phyloP scores from a whole-genome alignment of 2,797 vertebrate genomes.

The Orestias chungarensis region DNA sequence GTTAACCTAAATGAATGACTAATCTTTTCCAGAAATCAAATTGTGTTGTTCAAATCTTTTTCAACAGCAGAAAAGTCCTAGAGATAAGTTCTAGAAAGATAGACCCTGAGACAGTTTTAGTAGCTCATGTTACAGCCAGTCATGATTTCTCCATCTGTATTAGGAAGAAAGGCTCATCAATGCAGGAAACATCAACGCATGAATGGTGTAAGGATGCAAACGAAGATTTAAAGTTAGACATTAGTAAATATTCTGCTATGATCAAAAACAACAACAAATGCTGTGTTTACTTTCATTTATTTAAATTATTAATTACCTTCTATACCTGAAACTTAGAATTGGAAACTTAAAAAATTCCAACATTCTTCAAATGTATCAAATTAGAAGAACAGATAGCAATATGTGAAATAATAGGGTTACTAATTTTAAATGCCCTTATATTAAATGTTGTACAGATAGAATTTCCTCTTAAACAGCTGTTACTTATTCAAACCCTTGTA shows the following conservation, averaged over 20 bases:
- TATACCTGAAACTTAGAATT: neutral
- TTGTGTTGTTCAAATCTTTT: neutral
- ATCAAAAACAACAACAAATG: constrained; percentile 7
- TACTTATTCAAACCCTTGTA: neutral
- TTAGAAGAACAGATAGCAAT: neutral
- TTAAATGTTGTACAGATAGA: neutral
- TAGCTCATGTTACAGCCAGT: neutral
- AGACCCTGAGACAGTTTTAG: neutral
- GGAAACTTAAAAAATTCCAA: neutral
- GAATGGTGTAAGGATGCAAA: neutral
- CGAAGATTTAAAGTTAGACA: constrained; percentile 9
- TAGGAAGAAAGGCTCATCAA: neutral
- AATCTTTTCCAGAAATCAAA: neutral
- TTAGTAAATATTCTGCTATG: constrained; percentile 11
- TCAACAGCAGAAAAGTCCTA: neutral
- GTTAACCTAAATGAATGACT: neutral
- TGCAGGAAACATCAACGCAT: neutral
- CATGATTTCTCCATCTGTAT: neutral
- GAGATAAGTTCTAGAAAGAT: neutral
- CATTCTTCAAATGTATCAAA: neutral
- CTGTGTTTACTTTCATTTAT: neutral
- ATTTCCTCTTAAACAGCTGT: neutral
- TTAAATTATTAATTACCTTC: neutral
- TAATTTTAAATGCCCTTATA: neutral
- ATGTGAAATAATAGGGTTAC: neutral